Evolutionary conservation across 2,113 vertebrate species (phyloP).

Genomic region (Prolemur simus): DNA sequence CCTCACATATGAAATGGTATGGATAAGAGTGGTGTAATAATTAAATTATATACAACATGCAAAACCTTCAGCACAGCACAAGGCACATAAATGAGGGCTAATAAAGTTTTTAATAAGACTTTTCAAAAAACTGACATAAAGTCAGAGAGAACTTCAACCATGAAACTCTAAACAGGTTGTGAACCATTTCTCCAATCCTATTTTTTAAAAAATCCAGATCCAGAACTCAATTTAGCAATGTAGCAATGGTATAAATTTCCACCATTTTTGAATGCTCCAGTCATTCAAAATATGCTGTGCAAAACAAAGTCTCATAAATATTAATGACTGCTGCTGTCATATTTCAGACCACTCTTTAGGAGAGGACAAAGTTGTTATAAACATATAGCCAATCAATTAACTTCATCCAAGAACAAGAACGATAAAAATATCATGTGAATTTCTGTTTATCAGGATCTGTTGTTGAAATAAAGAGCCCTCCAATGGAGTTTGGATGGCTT

Average conservation of each 20-base stretch:
- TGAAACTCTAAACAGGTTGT: background rate
- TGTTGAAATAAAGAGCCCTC: constrained; percentile 30
- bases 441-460: constrained; percentile 35
- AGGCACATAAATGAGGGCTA: background rate
- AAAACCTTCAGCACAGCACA: background rate
- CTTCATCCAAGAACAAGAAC: constrained; percentile 23
- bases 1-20: background rate
- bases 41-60: background rate
- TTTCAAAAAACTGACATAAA: background rate
- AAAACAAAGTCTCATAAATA: constrained; percentile 29
- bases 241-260: background rate
- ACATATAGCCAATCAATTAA: background rate
- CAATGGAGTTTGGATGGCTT: constrained; percentile 9
- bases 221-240: background rate
- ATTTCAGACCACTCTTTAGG: background rate
- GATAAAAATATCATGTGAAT: constrained; percentile 10
- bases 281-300: background rate
- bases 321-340: background rate
- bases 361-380: background rate
- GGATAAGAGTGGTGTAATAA: background rate
- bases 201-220: background rate
- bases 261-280: background rate
- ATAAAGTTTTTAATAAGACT: background rate
- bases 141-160: background rate
- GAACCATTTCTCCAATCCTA: background rate